Evolutionary conservation across 2,888 invertebrate genomes (phyloP).

Genomic region (Lumbricus terrestris): DNA sequence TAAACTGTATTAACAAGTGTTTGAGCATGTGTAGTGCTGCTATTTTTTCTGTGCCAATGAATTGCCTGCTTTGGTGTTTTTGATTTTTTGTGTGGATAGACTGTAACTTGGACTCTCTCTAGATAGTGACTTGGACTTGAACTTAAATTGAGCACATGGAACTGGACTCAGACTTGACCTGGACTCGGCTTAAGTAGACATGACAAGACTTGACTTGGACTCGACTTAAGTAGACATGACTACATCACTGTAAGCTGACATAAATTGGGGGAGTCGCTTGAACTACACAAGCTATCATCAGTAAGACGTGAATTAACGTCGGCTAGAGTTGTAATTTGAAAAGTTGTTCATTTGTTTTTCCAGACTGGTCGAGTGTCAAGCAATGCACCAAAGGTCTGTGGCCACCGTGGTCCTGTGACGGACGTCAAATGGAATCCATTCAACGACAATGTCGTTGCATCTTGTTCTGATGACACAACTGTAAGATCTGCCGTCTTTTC

Average conservation of each 20-base stretch:
- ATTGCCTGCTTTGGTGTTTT: no score
- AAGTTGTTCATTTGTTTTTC: background rate
- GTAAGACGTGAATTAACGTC: background rate
- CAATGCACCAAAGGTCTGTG: conserved; percentile 89
- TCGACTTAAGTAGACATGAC: background rate
- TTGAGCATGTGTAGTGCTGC: no score
- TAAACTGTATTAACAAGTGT: no score
- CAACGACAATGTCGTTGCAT: conserved; percentile 95
- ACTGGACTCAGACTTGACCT: no score
- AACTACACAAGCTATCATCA: no score
- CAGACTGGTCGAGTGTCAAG: conserved; percentile 91
- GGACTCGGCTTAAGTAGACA: no score
- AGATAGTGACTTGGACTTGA: no score
- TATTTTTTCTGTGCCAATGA: no score
- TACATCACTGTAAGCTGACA: no score
- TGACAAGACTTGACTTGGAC: background rate
- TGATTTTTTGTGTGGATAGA: no score
- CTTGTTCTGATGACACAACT: conserved; percentile 88
- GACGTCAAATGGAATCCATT: conserved; percentile 98
- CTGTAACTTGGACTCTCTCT: no score
- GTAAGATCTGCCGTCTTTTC: conserved; percentile 28
- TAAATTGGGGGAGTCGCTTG: background rate
- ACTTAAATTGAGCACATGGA: no score
- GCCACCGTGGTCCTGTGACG: conserved; percentile 92
- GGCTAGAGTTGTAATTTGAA: background rate